A percentile compares a stretch with the other conserved stretches of the same genome.
phyloP scores from a whole-genome alignment of 1,140 invertebrate species.

The Muscidifurax raptorellus region DNA sequence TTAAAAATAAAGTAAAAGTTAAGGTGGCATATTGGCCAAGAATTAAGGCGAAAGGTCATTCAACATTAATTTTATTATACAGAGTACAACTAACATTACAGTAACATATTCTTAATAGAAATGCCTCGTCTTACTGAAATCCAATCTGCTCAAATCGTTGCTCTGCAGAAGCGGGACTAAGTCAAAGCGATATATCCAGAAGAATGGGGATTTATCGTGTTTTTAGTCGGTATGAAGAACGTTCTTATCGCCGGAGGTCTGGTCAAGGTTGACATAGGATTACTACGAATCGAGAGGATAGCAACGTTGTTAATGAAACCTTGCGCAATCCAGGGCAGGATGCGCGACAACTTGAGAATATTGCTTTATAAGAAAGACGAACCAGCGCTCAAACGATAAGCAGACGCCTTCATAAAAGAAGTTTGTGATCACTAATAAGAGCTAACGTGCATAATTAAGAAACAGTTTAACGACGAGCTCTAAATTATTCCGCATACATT shows the following conservation, averaged over 20 bases:
- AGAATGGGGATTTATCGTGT: too few species aligned
- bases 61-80: slow-evolving; percentile 4
- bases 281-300: slow-evolving; percentile 4
- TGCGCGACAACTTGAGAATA: slow-evolving; percentile 16
- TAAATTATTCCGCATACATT: too few species aligned
- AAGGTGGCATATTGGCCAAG: not conserved
- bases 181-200: too few species aligned
- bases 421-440: too few species aligned
- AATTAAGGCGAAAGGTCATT: not conserved
- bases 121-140: not conserved
- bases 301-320: not conserved
- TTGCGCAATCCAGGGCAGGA: not conserved
- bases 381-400: not conserved
- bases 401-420: not conserved
- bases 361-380: slow-evolving; percentile 6
- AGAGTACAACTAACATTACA: not conserved
- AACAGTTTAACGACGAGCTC: too few species aligned
- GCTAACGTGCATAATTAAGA: too few species aligned
- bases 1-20: slow-evolving; percentile 10
- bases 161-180: too few species aligned
- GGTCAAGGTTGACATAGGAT: slow-evolving; percentile 7
- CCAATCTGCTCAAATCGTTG: not conserved
- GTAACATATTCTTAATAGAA: not conserved
- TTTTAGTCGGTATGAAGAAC: not conserved
- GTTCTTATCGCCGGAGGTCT: slow-evolving; percentile 18